Base-by-base conservation (phyloP, 2,797 vertebrate genomes). In the Coilia nasus region DNA sequence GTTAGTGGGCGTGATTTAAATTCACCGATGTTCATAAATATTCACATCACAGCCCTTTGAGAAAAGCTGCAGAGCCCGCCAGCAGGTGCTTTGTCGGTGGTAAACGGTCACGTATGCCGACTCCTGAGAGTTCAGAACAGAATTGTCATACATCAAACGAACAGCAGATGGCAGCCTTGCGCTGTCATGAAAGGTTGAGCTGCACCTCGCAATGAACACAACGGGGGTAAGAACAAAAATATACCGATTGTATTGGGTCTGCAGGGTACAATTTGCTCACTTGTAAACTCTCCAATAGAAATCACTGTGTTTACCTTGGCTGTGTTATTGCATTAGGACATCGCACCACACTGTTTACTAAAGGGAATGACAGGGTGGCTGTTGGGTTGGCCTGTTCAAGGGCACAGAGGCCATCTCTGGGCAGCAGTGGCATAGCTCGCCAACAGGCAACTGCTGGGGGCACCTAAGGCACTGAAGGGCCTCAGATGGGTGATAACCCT, bases 101-200 rank as follows among this genome's bases (percentile, higher is more conserved):
- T 21, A 21, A 78, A 44, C 19, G 17, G 71, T 44, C 71, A 44
- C 35, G 17, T 19, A 44, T 78, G 67, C 46, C 3, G 46, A 47
- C 10, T 47, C 35, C 64, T 11, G 3, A 1, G 12, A 11, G 17
- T 31, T 78, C 17, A 78, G 71, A 44, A 9, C 71, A 7, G 71
- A 9, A 10, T 9, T 78, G 31, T 78, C 31, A 44, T 41, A 44
- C 71, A 41, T 6, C 6, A 44, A 21, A 41, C 31, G 31, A 25
- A 19, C 71, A 78, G 35, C 71, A 78, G 71, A 31, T 41, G 71
- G 71, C 71, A 78, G 71, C 17, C 17, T 78, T 78, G 35, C 19
- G 4, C 71, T 78, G 6, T 21, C 7, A 7, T 44, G 7, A 17
- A 75, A 5, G 35, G 14, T 17, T 1, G 15, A 35, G 28, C 10